Evolutionary conservation across 1,140 invertebrate species (phyloP).

Genomic region (Apis florea): DNA sequence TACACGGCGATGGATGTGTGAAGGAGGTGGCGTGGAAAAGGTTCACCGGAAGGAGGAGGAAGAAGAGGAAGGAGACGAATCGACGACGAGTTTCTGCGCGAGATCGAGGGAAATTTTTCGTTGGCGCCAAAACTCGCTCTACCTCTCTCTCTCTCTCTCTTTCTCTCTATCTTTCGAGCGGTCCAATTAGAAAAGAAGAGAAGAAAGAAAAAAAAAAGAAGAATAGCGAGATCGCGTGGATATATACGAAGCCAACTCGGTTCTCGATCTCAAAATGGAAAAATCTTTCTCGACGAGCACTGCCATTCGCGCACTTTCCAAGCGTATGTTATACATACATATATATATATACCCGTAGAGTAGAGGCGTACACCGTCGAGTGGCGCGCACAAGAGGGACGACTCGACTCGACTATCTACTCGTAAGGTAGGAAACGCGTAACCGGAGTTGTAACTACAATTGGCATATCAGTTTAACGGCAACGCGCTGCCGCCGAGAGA

Average conservation of each 20-base stretch:
- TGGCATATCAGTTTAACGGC: slow-evolving; percentile 74
- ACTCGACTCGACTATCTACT: slow-evolving; percentile 44
- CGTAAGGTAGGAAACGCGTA: slow-evolving; percentile 23
- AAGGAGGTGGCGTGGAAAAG: slow-evolving; percentile 6
- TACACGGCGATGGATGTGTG: slow-evolving; percentile 12
- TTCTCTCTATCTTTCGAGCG: background rate
- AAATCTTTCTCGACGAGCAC: slow-evolving; percentile 55
- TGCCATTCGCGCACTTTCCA: slow-evolving; percentile 59
- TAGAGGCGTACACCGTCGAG: slow-evolving; percentile 23
- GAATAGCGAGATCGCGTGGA: background rate
- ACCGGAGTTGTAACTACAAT: slow-evolving; percentile 62
- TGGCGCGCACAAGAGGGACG: slow-evolving; percentile 28
- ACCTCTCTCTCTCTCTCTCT: no score
- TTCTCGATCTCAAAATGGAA: slow-evolving; percentile 42
- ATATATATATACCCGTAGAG: background rate
- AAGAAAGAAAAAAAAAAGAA: background rate
- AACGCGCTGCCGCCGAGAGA: slow-evolving; percentile 24
- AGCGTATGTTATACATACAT: no score
- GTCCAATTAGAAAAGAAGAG: slow-evolving; percentile 1
- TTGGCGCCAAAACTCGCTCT: background rate
- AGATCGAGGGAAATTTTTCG: background rate
- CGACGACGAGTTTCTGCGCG: background rate
- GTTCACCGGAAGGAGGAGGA: background rate
- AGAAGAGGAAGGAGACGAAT: background rate
- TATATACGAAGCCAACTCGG: background rate